These are phyloP conservation scores for Colius striatus DNA, from an alignment of 2,113 vertebrate species.

Conservation along the genomic window DNA sequence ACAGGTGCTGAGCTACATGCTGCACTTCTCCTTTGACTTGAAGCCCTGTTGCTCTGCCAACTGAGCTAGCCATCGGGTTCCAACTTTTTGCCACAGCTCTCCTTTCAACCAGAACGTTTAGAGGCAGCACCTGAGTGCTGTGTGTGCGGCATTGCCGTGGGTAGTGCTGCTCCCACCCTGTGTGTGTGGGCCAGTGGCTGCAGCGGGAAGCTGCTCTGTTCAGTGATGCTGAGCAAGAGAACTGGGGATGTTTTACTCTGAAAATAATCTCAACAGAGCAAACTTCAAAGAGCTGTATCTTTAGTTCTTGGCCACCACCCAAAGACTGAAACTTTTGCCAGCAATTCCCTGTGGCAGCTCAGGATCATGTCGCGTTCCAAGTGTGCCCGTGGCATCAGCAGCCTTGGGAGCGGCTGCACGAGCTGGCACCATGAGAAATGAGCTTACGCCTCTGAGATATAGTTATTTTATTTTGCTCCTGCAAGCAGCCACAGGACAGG, in stretches of 20 bases:
- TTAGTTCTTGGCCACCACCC: not conserved
- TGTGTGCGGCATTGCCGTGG: rapidly evolving
- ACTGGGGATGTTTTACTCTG: not conserved
- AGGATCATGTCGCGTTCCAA: not conserved
- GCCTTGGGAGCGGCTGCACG: not conserved
- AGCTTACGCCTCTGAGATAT: not conserved
- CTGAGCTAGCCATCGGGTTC: not conserved
- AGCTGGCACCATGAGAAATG: not conserved
- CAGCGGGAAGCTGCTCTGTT: not conserved
- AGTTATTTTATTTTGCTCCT: constrained; percentile 63
- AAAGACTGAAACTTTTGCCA: not conserved
- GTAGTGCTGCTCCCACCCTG: not conserved
- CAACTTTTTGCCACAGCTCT: not conserved
- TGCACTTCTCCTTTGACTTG: rapidly evolving
- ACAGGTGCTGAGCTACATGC: not conserved
- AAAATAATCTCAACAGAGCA: not conserved
- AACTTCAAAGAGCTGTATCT: not conserved
- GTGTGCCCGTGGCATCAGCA: not conserved
- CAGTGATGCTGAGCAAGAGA: not conserved
- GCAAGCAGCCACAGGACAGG: constrained; percentile 43
- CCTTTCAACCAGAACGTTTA: rapidly evolving
- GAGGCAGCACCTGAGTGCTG: not conserved
- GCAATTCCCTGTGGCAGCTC: not conserved
- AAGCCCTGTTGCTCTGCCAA: not conserved
- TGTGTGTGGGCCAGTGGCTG: too few relatives aligned